phyloP scores from a whole-genome alignment of 2,888 invertebrate species.

The Caradrina clavipalpis region DNA sequence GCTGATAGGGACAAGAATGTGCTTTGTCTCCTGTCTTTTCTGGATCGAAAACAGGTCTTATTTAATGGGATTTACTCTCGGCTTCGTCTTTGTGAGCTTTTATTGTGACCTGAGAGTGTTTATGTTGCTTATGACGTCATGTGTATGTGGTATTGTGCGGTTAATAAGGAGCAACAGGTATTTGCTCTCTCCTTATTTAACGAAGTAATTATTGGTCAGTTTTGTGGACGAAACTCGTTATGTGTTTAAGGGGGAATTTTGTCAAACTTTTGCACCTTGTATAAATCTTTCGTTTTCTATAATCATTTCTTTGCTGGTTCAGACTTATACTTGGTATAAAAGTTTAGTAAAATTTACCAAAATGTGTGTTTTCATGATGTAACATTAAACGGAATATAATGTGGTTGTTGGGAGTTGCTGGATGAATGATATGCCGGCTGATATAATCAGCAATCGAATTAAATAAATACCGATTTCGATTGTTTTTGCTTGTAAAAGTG shows the following conservation, averaged over 20 bases:
- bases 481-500: constrained; percentile 34
- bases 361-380: not conserved
- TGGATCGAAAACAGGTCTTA: constrained; percentile 58
- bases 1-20: constrained; percentile 55
- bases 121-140: constrained; percentile 63
- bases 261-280: not conserved
- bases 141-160: constrained; percentile 57
- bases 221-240: constrained; percentile 31
- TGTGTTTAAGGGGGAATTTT: constrained; percentile 11
- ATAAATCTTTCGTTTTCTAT: too few relatives aligned
- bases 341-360: not conserved
- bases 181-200: constrained; percentile 28
- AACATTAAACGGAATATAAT: not conserved
- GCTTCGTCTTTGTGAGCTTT: constrained; percentile 64
- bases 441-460: constrained; percentile 44
- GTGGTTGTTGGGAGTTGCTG: not conserved
- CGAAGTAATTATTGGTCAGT: constrained; percentile 30
- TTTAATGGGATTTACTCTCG: constrained; percentile 35
- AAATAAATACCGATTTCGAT: constrained; percentile 46
- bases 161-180: constrained; percentile 45
- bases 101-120: constrained; percentile 57
- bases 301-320: too few relatives aligned
- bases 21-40: constrained; percentile 56
- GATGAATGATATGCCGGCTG: not conserved
- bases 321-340: too few relatives aligned